phyloP scores from a whole-genome alignment of 2,113 vertebrate genomes.

The Bos indicus region DNA sequence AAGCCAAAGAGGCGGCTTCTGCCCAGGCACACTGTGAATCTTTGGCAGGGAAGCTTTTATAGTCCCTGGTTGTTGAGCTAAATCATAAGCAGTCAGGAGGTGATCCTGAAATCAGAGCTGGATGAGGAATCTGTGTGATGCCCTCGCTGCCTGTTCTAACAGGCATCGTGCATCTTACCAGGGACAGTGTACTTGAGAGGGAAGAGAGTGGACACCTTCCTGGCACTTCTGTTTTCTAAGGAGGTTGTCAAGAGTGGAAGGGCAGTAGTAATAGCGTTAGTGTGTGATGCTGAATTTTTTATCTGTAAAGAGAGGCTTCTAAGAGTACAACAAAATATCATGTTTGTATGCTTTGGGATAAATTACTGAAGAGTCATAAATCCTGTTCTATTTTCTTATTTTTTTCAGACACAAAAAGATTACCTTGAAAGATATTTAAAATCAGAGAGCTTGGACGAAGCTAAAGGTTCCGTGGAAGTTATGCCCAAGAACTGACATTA shows the following conservation, averaged over 20 bases:
- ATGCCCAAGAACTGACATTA: slow-evolving; percentile 50
- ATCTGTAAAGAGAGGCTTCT: slow-evolving; percentile 13
- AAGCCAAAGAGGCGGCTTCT: neutral
- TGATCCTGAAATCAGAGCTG: neutral
- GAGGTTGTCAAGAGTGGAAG: neutral
- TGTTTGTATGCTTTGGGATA: slow-evolving; percentile 24
- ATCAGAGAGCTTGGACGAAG: slow-evolving; percentile 50
- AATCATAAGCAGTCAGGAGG: neutral
- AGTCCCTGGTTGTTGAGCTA: neutral
- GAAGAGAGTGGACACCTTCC: neutral
- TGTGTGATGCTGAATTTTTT: neutral
- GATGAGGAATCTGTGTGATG: neutral
- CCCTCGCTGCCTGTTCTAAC: neutral
- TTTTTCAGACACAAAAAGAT: slow-evolving; percentile 51
- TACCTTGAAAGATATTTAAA: slow-evolving; percentile 50
- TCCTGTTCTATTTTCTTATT: slow-evolving; percentile 36
- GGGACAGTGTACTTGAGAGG: neutral
- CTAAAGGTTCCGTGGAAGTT: slow-evolving; percentile 45
- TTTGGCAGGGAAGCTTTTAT: neutral
- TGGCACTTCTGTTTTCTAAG: neutral
- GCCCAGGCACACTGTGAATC: neutral
- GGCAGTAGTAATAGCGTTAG: neutral
- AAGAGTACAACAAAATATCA: neutral
- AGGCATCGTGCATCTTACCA: neutral
- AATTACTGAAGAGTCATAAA: slow-evolving; percentile 50